A percentile compares a stretch with the other conserved stretches of the same genome.
phyloP scores from a whole-genome alignment of 1,140 invertebrate genomes.

The Mamestra configurata region DNA sequence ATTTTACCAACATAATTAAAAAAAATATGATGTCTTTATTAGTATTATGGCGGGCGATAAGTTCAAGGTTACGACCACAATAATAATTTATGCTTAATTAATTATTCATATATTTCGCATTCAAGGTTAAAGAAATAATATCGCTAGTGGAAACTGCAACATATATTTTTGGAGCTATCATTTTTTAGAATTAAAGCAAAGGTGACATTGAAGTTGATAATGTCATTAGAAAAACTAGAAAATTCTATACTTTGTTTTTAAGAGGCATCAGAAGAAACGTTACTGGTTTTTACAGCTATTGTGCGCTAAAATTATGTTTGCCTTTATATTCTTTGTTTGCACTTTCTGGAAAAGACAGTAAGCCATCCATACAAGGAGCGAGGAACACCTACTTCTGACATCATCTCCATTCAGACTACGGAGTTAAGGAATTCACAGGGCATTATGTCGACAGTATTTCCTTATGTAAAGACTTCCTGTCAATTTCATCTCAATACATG shows the following conservation, averaged over 20 bases:
- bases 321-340: no score
- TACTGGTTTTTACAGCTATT: no score
- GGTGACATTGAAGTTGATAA: neutral
- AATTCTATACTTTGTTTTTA: neutral
- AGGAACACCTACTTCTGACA: no score
- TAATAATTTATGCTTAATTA: neutral
- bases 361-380: neutral
- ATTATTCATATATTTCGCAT: neutral
- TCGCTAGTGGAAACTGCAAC: neutral
- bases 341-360: neutral
- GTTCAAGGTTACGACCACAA: neutral
- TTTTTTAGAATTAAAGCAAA: no score
- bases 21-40: neutral
- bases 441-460: neutral
- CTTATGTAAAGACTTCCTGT: constrained; percentile 1
- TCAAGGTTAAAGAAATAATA: neutral
- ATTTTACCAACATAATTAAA: neutral
- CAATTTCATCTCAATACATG: constrained; percentile 21
- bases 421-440: neutral
- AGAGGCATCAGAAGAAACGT: neutral
- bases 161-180: neutral
- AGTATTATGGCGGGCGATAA: neutral
- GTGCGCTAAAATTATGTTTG: no score
- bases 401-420: no score
- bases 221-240: neutral